Conservation (phyloP, 1,140 invertebrate genomes). For the Diabrotica virgifera region DNA sequence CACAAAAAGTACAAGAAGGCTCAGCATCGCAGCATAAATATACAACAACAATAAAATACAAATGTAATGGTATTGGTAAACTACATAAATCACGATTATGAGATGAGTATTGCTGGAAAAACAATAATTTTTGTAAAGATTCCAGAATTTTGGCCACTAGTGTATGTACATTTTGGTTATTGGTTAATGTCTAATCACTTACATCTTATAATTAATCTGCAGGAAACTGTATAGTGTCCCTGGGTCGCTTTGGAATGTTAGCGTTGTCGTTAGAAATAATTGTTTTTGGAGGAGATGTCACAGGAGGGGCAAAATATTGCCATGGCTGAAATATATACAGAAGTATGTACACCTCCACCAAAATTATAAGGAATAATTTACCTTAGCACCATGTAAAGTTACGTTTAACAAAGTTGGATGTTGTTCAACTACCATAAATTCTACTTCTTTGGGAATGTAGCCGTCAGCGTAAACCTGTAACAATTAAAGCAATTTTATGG, state of each 20-base stretch:
- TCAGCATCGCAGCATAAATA: too few relatives aligned
- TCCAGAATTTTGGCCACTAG: too few relatives aligned
- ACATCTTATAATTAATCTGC: conserved; percentile 26
- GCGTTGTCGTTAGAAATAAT: conserved; percentile 25
- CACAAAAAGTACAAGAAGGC: too few relatives aligned
- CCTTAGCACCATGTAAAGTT: conserved; percentile 76
- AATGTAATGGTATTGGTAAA: too few relatives aligned
- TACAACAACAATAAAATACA: too few relatives aligned
- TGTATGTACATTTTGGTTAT: background rate
- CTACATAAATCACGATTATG: too few relatives aligned
- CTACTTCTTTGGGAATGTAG: conserved; percentile 74
- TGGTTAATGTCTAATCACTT: background rate
- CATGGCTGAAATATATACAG: conserved; percentile 27
- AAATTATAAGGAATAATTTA: conserved; percentile 45
- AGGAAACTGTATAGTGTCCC: conserved; percentile 30
- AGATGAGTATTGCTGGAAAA: too few relatives aligned
- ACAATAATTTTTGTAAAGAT: too few relatives aligned
- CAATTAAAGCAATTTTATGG: background rate
- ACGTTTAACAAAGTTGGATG: conserved; percentile 83
- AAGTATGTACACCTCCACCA: conserved; percentile 16
- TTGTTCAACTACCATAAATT: conserved; percentile 82
- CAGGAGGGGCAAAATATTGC: conserved; percentile 26
- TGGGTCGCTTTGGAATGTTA: conserved; percentile 21
- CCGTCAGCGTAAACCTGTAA: conserved; percentile 78
- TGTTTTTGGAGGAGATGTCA: conserved; percentile 31